These are phyloP conservation scores for Drosophila lini DNA, from an alignment of 1,140 invertebrate species.

Conservation along the genomic window DNA sequence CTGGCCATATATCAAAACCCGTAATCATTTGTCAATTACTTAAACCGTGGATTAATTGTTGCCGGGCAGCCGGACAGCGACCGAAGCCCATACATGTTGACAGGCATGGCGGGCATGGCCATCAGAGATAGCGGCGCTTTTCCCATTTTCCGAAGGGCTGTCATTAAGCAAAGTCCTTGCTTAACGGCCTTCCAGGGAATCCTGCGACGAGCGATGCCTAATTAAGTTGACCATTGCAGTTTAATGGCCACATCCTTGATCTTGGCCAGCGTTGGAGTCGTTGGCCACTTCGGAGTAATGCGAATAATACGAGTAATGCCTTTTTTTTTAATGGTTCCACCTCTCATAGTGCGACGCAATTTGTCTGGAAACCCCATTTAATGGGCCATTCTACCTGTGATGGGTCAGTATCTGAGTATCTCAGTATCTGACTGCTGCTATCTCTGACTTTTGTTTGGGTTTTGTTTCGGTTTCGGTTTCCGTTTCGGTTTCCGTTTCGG, in stretches of 20 bases:
- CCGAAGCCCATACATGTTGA: conserved; percentile 45
- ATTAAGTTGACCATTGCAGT: conserved; percentile 34
- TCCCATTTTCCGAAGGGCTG: conserved; percentile 49
- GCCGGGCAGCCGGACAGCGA: conserved; percentile 24
- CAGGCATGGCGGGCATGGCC: conserved; percentile 59
- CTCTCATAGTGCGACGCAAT: conserved; percentile 34
- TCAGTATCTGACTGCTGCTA: conserved; percentile 21
- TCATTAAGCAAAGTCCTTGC: conserved; percentile 52
- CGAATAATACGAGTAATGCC: conserved; percentile 34
- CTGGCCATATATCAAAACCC: conserved; percentile 64
- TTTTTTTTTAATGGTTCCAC: conserved; percentile 28
- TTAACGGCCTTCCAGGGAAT: conserved; percentile 27
- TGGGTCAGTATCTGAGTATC: conserved; percentile 17
- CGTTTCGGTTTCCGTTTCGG: conserved; percentile 7
- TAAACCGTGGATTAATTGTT: conserved; percentile 78
- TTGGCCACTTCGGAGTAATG: conserved; percentile 26
- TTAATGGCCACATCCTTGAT: conserved; percentile 51
- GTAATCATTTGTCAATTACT: conserved; percentile 82
- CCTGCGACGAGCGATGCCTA: conserved; percentile 17
- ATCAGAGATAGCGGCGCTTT: conserved; percentile 58
- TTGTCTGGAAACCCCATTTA: conserved; percentile 19
- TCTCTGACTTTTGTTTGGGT: conserved; percentile 9
- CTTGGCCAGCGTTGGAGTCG: conserved; percentile 28
- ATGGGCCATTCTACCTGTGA: conserved; percentile 18
- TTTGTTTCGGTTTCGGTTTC: conserved; percentile 8